These are phyloP conservation scores for Nothocercus julius DNA, from an alignment of 2,113 vertebrate genomes.

Conservation along the genomic window DNA sequence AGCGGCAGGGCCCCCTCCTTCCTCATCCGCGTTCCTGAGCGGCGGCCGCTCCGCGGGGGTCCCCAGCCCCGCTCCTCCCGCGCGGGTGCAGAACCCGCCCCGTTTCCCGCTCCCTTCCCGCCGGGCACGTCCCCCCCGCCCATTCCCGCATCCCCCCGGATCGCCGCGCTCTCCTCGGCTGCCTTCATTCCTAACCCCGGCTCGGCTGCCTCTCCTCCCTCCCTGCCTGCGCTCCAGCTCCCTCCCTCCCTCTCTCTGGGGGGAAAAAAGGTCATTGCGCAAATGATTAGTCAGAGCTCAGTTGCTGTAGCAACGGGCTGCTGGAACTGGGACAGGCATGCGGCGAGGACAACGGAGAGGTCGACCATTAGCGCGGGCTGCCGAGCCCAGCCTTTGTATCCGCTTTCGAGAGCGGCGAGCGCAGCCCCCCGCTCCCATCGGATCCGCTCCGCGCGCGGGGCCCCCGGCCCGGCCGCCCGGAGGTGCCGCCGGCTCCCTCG, in stretches of 20 bases:
- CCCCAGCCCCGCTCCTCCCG: too few species aligned
- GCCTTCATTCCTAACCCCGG: conserved; percentile 73
- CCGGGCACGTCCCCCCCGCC: not conserved
- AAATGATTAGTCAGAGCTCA: conserved; percentile 95
- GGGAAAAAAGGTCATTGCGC: conserved; percentile 95
- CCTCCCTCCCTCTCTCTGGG: conserved; percentile 83
- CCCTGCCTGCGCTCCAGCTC: conserved; percentile 62
- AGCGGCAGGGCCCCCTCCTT: not conserved
- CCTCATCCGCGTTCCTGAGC: not conserved
- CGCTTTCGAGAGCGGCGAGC: conserved; percentile 57
- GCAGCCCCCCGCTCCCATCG: conserved; percentile 32
- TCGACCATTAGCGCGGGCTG: conserved; percentile 85
- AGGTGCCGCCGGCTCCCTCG: too few species aligned
- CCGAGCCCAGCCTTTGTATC: conserved; percentile 81
- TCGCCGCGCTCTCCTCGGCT: conserved; percentile 49
- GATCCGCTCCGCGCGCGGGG: not conserved
- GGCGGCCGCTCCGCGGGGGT: not conserved
- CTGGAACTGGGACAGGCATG: conserved; percentile 90
- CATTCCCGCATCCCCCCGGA: conserved; percentile 3
- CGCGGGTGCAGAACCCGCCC: not conserved
- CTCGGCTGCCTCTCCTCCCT: conserved; percentile 64
- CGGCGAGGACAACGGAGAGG: conserved; percentile 91
- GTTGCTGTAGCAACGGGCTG: conserved; percentile 90
- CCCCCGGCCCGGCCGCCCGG: too few species aligned
- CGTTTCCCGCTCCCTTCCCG: not conserved